Evolutionary conservation across 1,140 invertebrate genomes (phyloP).

Genomic region (Formica exsecta): DNA sequence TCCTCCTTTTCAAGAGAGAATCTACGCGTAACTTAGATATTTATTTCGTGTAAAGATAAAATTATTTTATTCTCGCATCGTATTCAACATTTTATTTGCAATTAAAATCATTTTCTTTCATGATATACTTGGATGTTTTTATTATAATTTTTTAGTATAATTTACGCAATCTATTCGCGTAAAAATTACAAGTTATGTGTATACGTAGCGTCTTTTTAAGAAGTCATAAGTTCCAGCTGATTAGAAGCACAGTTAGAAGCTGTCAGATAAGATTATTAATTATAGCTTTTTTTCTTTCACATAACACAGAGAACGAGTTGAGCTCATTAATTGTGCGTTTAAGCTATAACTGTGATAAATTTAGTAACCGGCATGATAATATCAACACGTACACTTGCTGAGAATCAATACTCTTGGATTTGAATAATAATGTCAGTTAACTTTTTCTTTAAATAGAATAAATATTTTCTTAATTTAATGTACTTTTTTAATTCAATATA

Average conservation of each 20-base stretch:
- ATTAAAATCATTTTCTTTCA: neutral
- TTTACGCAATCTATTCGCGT: neutral
- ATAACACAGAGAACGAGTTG: too few species aligned
- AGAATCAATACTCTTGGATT: neutral
- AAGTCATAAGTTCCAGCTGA: too few species aligned
- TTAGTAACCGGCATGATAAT: neutral
- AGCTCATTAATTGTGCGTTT: neutral
- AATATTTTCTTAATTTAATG: too few species aligned
- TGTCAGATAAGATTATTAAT: neutral
- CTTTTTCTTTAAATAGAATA: neutral
- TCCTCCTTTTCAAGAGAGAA: neutral
- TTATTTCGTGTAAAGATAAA: neutral
- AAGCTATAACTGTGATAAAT: neutral
- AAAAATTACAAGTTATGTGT: neutral
- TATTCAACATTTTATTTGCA: neutral
- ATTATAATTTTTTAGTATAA: neutral
- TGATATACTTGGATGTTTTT: neutral
- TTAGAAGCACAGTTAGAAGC: conserved; percentile 21
- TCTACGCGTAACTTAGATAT: neutral
- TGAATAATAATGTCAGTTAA: neutral
- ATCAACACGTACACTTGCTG: neutral
- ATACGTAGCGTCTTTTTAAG: too few species aligned
- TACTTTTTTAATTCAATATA: too few species aligned
- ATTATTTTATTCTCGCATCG: neutral
- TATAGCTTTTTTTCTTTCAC: too few species aligned